phyloP scores from a whole-genome alignment of 2,888 invertebrate species.

The Hyposoter dolosus region DNA sequence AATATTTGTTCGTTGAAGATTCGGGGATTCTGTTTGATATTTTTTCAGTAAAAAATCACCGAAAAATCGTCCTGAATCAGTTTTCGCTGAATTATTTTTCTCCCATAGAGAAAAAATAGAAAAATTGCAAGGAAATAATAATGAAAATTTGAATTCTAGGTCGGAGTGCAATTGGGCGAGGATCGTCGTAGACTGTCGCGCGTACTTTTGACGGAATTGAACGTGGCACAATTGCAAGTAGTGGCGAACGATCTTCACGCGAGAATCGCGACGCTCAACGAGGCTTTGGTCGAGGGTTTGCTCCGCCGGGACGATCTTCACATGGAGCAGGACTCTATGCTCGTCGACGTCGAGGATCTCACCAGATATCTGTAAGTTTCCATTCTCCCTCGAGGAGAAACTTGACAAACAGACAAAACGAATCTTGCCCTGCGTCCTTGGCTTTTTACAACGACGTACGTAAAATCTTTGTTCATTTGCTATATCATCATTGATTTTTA shows the following conservation, averaged over 20 bases:
- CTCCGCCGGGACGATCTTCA: constrained; percentile 97
- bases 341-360: constrained; percentile 98
- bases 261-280: constrained; percentile 96
- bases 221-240: constrained; percentile 96
- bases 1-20: too few species aligned
- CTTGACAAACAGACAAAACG: not conserved
- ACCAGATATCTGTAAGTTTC: constrained; percentile 93
- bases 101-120: too few species aligned
- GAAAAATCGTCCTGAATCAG: too few species aligned
- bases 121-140: too few species aligned
- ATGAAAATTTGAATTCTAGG: constrained; percentile 83
- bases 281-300: constrained; percentile 94
- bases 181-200: constrained; percentile 93
- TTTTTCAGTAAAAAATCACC: too few species aligned
- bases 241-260: constrained; percentile 97
- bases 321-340: constrained; percentile 99
- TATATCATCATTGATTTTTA: not conserved
- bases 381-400: constrained; percentile 7
- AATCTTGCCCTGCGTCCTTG: constrained; percentile 15
- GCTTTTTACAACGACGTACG: constrained; percentile 15
- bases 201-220: constrained; percentile 96
- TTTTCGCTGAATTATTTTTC: too few species aligned
- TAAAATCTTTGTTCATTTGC: constrained; percentile 33
- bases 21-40: too few species aligned
- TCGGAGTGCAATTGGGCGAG: constrained; percentile 93